Conservation (phyloP, 1,140 invertebrate species). For the Zaprionus davidi region DNA sequence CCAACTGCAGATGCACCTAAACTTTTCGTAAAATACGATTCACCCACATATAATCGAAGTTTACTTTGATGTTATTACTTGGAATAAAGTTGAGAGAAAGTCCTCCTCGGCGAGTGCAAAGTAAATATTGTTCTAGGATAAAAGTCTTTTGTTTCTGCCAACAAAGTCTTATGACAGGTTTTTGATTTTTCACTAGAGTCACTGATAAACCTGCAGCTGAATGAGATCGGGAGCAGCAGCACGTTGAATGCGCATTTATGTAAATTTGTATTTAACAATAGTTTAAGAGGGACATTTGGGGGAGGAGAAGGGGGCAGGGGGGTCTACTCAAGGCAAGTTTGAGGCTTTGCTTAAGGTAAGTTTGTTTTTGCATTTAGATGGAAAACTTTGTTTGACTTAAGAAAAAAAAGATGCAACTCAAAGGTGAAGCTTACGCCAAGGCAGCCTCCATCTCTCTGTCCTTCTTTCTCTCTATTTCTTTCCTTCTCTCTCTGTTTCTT, state of each 20-base stretch:
- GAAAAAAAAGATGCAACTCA: slow-evolving; percentile 3
- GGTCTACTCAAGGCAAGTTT: slow-evolving; percentile 22
- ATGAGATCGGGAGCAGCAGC: not conserved
- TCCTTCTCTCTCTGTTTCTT: not conserved
- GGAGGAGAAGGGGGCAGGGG: not conserved
- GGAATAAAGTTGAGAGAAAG: not conserved
- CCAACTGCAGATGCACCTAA: not conserved
- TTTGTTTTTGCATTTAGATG: slow-evolving; percentile 49
- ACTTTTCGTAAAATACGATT: not conserved
- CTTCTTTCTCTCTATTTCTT: too few relatives aligned
- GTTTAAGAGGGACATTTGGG: not conserved
- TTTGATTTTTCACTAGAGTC: not conserved
- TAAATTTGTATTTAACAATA: slow-evolving; percentile 11
- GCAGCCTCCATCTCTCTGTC: not conserved
- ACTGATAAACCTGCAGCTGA: not conserved
- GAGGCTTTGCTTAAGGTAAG: slow-evolving; percentile 27
- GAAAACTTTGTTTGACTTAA: slow-evolving; percentile 32
- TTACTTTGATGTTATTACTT: slow-evolving; percentile 6
- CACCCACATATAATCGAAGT: slow-evolving; percentile 7
- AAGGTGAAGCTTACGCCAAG: slow-evolving; percentile 19
- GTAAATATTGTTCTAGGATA: slow-evolving; percentile 6
- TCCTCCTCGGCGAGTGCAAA: not conserved
- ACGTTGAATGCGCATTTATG: not conserved
- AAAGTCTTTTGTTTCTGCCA: slow-evolving; percentile 4
- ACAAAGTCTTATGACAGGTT: slow-evolving; percentile 6